phyloP scores from a whole-genome alignment of 1,140 invertebrate species.

The Apis laboriosa region DNA sequence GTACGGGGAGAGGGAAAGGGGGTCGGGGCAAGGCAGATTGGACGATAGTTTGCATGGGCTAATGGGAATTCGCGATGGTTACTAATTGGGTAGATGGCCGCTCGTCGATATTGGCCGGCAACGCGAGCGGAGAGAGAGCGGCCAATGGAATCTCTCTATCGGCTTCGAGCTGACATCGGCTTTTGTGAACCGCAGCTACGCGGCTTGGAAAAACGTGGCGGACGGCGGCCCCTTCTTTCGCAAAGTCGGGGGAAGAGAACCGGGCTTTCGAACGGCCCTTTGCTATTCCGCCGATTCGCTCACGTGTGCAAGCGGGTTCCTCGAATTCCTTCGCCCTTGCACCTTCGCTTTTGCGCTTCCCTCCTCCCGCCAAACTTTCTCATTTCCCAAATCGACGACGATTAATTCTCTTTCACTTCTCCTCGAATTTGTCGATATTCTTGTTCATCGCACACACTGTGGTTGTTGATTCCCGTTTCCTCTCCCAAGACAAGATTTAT shows the following conservation, averaged over 20 bases:
- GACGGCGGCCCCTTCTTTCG: slow-evolving; percentile 59
- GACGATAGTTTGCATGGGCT: slow-evolving; percentile 69
- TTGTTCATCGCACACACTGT: background rate
- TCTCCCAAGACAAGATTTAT: too few relatives aligned
- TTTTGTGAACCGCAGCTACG: slow-evolving; percentile 58
- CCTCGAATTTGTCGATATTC: background rate
- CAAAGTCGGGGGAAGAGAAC: slow-evolving; percentile 41
- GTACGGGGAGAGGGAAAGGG: slow-evolving; percentile 39
- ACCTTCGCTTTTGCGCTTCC: slow-evolving; percentile 40
- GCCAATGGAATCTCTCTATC: slow-evolving; percentile 68
- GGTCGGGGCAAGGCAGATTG: slow-evolving; percentile 55
- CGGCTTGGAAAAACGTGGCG: slow-evolving; percentile 62
- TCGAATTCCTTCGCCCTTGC: slow-evolving; percentile 54
- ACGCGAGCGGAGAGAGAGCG: slow-evolving; percentile 40
- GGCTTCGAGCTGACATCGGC: slow-evolving; percentile 66
- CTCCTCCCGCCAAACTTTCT: slow-evolving; percentile 35
- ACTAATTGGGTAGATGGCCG: slow-evolving; percentile 75
- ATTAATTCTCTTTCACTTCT: slow-evolving; percentile 41
- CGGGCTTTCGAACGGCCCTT: slow-evolving; percentile 48
- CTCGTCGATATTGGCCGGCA: slow-evolving; percentile 69
- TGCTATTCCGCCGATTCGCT: slow-evolving; percentile 57
- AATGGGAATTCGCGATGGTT: slow-evolving; percentile 73
- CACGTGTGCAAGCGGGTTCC: slow-evolving; percentile 36
- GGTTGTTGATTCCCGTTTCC: too few relatives aligned
- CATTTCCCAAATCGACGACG: slow-evolving; percentile 52